Evolutionary conservation across 1,140 invertebrate species (phyloP), one percentile per base, ranked within the genome.

Genomic region (Zaprionus nigranus): DNA sequence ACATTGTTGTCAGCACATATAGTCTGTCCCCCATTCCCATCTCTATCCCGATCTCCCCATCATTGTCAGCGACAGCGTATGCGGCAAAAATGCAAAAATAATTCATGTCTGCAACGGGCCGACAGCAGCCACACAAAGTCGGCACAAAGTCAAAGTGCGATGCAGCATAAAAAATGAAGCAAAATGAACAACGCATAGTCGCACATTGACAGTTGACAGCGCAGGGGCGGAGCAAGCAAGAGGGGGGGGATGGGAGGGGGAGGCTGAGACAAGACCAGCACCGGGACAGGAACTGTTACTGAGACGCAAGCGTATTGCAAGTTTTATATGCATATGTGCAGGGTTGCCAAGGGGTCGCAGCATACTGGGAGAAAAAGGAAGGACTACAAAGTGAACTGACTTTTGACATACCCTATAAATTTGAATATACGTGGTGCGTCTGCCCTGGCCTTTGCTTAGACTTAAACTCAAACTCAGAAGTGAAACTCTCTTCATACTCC

Each of bases 131-230:
- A 81, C 90, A 81, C 77, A 81, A 81, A 57, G 56, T 59, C 77
- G 63, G 62, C 70, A 71, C 70, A 71, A 87, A 87, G 84, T 88
- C 85, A 87, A 84, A 90, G 85, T 81, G 85, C 84, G 77, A 73
- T 84, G 85, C 74, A 79, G 81, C 75, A 88, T 85, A 90, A 88
- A 88, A 88, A 88, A 79, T 90, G 72, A 81, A 83, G 69, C 80
- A 72, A 84, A 85, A 79, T 53, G 82, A 73, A 66, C 82, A 80
- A 61, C 84, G 53, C 46, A 51, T 51, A 20, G 43, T 63, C 69
- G 69, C 84, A 79, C 84, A 88, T 87, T 87, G 84, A 87, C 85
- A 88, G 81, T 78, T 88, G 85, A 90, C 85, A 88, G 85, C 85
- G 86, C 75, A 81, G 68, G 78, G 78, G 81, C 81, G 60, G 64